Evolutionary conservation across 2,888 invertebrate species (phyloP), one percentile per base, ranked within the genome.

Genomic region (Conchocele bisecta): DNA sequence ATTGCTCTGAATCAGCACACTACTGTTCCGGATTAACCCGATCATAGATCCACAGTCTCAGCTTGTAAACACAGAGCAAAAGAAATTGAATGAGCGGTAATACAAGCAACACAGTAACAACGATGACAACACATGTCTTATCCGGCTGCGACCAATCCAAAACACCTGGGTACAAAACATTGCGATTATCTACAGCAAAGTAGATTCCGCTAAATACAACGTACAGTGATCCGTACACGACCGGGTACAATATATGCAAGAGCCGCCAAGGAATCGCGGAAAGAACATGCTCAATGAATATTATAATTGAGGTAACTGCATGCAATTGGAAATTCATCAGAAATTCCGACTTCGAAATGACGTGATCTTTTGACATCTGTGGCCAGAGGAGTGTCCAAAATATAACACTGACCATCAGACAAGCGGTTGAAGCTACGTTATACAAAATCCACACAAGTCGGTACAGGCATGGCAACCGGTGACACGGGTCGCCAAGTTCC

Each of bases 81-180:
- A 83, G 42, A 0, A 79, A 17, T 44, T 89, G 88, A 1, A 88
- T 33, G 7, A 87, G 15, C 0, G 85, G 83, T 6, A 83, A 41
- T n/a, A 78, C 56, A 22, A 88, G 72, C 42, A 88, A 61, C 1
- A 76, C 82, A 7, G 83, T 37, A 15, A 88, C 29, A 17, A 78
- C 26, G 1, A 81, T 50, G 46, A 83, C 75, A 20, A 79, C 64
- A 26, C 75, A 63, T 2, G 88, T 85, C 6, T 26, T 51, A 0
- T 82, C 85, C 6, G 87, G 86, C 6, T 84, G 50, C 50, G 81
- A 83, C 88, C 89, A 89, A 67, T 90, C 89, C 35, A 89, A 50
- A 7, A 90, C 79, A 6, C 70, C 60, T 4, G 86, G 86, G 69
- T 90, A 90, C 42, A 90, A 75, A 2, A 89, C 84, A 42, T 79